A percentile compares a stretch with the other conserved stretches of the same genome.
phyloP scores from a whole-genome alignment of 1,140 invertebrate species.

The Platyura marginata region DNA sequence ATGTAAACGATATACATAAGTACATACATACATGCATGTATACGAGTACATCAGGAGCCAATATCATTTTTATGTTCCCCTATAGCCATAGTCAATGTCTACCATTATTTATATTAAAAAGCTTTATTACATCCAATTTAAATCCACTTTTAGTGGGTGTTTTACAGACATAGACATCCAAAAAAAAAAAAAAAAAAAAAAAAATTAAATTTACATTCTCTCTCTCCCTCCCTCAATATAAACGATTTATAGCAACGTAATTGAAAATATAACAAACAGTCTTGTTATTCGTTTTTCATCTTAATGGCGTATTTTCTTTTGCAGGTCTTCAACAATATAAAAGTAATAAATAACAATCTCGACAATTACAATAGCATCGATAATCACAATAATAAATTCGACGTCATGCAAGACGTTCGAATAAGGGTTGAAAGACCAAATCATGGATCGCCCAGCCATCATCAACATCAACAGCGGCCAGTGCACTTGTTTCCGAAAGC shows the following conservation, averaged over 20 bases:
- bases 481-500: neutral
- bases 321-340: neutral
- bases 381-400: conserved; percentile 1
- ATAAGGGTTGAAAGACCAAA: neutral
- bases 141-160: no score
- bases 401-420: conserved; percentile 1
- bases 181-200: neutral
- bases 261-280: neutral
- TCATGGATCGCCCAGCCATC: neutral
- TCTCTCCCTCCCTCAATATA: neutral
- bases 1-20: no score
- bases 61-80: no score
- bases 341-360: neutral
- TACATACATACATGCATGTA: no score
- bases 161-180: neutral
- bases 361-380: neutral
- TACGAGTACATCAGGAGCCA: no score
- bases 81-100: no score
- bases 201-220: neutral
- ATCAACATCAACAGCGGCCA: neutral
- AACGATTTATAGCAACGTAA: neutral
- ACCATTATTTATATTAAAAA: no score
- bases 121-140: no score
- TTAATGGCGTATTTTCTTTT: neutral
- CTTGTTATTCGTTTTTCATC: neutral